Percentiles rank a stretch among this genome's conserved stretches.
Conservation (phyloP, 1,140 invertebrate species). For the Lepidotrigona ventralis region DNA sequence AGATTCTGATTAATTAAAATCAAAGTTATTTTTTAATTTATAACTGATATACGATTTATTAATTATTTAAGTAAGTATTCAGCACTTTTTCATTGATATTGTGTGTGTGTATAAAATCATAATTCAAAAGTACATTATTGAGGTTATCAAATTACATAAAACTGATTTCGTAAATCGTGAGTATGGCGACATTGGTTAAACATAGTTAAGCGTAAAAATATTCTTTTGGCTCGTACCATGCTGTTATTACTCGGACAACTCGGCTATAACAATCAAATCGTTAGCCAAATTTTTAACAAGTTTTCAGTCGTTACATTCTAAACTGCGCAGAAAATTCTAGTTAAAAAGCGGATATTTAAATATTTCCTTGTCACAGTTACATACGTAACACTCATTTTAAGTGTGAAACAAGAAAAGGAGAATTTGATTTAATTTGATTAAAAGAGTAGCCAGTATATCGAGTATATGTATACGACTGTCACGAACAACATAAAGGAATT, state of each 20-base stretch:
- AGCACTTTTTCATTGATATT: no score
- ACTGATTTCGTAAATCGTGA: not conserved
- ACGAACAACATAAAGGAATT: not conserved
- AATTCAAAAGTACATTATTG: not conserved
- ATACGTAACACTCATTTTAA: not conserved
- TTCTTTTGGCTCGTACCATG: not conserved
- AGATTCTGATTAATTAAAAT: no score
- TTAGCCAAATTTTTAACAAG: slow-evolving; percentile 21
- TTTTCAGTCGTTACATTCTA: not conserved
- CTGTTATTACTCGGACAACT: not conserved
- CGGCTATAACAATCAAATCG: not conserved
- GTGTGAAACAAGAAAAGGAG: not conserved
- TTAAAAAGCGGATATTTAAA: not conserved
- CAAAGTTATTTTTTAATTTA: no score
- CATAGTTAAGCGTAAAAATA: not conserved
- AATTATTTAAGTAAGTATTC: no score
- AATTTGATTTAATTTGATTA: not conserved
- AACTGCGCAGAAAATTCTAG: not conserved
- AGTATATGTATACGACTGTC: no score
- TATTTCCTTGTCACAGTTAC: not conserved
- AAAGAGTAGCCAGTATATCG: no score
- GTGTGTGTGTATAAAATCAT: no score
- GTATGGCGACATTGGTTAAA: not conserved
- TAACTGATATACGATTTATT: no score
- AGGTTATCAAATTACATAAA: not conserved